Evolutionary conservation across 2,113 vertebrate genomes (phyloP).

Genomic region (Eonycteris spelaea): DNA sequence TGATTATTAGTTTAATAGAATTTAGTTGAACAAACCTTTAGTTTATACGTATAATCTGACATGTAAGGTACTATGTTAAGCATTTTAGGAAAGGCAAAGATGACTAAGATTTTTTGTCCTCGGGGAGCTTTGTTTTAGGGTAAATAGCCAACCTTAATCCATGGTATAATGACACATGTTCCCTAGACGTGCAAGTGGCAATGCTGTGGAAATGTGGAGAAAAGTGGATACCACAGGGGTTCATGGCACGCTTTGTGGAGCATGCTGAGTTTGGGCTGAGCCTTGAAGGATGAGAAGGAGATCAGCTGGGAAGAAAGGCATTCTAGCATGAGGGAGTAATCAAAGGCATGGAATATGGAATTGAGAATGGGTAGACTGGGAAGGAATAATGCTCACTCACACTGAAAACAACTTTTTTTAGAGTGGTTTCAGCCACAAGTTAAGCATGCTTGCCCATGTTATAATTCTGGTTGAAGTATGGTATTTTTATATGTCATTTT

Average conservation of each 20-base stretch:
- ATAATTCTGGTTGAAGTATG: conserved; percentile 15
- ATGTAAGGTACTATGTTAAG: background rate
- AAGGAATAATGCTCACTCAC: background rate
- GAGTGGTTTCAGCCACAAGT: background rate
- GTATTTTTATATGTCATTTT: background rate
- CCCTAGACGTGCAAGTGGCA: background rate
- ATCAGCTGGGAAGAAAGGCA: background rate
- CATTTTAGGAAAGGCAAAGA: conserved; percentile 23
- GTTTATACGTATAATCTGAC: background rate
- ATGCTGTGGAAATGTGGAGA: background rate
- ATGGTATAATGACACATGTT: background rate
- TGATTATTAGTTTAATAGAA: conserved; percentile 22
- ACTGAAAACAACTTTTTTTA: background rate
- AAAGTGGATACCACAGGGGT: background rate
- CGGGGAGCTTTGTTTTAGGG: background rate
- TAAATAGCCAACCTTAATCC: background rate
- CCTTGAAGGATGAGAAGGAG: background rate
- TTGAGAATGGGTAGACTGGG: background rate
- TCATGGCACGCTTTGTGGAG: background rate
- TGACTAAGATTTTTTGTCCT: conserved; percentile 23
- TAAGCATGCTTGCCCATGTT: background rate
- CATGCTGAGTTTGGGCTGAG: background rate
- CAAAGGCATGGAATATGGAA: background rate
- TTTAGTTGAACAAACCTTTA: conserved; percentile 10
- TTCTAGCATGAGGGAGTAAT: background rate